Evolutionary conservation across 37 sponge, comb jelly and placozoan genomes (phyloP), one percentile per base, ranked within the genome.

Genomic region (Hormiphora californensis): DNA sequence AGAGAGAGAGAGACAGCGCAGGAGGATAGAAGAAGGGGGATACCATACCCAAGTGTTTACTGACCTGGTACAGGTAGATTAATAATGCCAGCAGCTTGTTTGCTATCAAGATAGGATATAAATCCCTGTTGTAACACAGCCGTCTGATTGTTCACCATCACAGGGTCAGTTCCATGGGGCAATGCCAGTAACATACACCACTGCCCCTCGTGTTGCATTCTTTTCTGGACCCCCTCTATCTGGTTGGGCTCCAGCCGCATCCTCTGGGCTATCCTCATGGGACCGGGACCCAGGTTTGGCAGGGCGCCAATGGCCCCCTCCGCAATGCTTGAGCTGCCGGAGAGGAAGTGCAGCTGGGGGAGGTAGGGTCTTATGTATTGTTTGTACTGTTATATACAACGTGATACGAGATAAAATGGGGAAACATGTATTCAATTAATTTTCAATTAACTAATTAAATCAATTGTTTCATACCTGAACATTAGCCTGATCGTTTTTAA

Each of bases 81-180:
- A 41, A 97, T 93, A 59, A 97, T 97, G 2, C 98, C 98, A n/a
- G 98, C 98, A 39, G 98, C 98, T 54, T 97, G 92, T 81, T 97
- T 97, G 81, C 90, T 90, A 28, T 91, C 73, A 28, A 97, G 86
- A 87, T 97, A 97, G 1, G 89, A 68, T 65, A 97, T 94, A 85
- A 97, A 90, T 38, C 92, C 90, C n/a, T 85, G 90, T 49, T 93
- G 91, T n/a, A 97, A 89, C 21, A 90, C 88, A 33, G 90, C 39
- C 0, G 98, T 97, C 81, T 97, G 98, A 9, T 86, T 41, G 46
- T 59, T 92, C 31, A 97, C 94, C 86, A 93, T 95, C 35, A 37
- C 32, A 1, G 93, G 92, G 85, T 94, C 94, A 19, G 91, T 69
- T 11, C 98, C 98, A 90, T 95, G 94, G 0, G 98, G 98, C 25